phyloP scores from a whole-genome alignment of 2,113 vertebrate genomes.

The Panthera uncia region DNA sequence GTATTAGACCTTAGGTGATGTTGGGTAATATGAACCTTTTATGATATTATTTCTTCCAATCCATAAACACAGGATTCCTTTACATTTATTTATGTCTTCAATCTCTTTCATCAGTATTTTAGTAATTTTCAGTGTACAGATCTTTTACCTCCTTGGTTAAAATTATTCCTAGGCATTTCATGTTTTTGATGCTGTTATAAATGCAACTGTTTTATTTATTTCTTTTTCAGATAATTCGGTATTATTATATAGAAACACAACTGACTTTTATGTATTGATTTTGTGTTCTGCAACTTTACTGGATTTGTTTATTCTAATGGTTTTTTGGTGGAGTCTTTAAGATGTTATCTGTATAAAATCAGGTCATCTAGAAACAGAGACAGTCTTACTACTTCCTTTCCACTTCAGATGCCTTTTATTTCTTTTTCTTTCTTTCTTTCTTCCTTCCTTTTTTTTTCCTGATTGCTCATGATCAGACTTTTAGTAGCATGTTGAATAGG shows the following conservation, averaged over 20 bases:
- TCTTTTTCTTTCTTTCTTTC: too few relatives aligned
- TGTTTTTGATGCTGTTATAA: background rate
- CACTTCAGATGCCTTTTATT: background rate
- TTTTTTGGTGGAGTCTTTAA: background rate
- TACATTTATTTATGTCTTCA: background rate
- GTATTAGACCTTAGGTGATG: background rate
- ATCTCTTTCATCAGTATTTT: background rate
- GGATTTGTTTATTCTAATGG: background rate
- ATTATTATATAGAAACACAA: background rate
- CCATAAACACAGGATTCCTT: background rate
- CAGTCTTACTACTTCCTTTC: background rate
- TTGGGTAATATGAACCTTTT: background rate
- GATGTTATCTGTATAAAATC: background rate
- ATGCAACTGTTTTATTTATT: background rate
- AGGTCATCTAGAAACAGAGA: background rate
- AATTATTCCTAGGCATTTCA: background rate
- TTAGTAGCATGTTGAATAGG: background rate
- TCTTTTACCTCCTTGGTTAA: background rate
- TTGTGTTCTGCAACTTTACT: background rate
- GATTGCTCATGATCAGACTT: background rate
- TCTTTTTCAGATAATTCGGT: background rate
- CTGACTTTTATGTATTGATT: background rate
- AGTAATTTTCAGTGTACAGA: background rate
- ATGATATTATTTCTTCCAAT: background rate
- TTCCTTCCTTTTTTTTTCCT: background rate